These are phyloP conservation scores for Acheta domesticus DNA, from an alignment of 2,888 invertebrate species.

Conservation along the genomic window DNA sequence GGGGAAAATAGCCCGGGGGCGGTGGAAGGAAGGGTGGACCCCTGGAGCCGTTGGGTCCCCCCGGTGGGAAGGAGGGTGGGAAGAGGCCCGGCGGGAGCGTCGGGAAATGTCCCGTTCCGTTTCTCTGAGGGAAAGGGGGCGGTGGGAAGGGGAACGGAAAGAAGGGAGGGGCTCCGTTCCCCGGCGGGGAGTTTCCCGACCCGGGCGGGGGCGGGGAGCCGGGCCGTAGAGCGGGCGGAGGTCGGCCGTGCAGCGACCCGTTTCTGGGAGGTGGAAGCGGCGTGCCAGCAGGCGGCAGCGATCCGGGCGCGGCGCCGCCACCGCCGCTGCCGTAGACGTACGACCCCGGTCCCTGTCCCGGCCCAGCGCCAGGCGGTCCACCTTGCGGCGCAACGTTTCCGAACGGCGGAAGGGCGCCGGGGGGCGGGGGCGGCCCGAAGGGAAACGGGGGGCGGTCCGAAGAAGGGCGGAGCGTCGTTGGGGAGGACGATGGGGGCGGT, in stretches of 20 bases:
- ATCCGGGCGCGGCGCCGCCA: slow-evolving; percentile 49
- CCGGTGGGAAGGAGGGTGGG: slow-evolving; percentile 53
- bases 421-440: slow-evolving; percentile 45
- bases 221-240: not conserved
- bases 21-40: slow-evolving; percentile 73
- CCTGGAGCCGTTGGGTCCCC: slow-evolving; percentile 59
- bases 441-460: slow-evolving; percentile 27
- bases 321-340: slow-evolving; percentile 41
- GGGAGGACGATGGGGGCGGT: slow-evolving; percentile 58
- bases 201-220: slow-evolving; percentile 53
- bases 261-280: slow-evolving; percentile 34
- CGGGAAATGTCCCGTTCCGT: slow-evolving; percentile 34
- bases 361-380: not conserved
- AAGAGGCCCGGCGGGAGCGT: slow-evolving; percentile 45
- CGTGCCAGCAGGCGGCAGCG: slow-evolving; percentile 33
- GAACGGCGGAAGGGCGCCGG: slow-evolving; percentile 42
- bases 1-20: slow-evolving; percentile 57
- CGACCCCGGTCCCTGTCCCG: not conserved
- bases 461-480: slow-evolving; percentile 38
- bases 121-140: slow-evolving; percentile 45
- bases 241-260: slow-evolving; percentile 42
- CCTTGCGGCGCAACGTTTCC: slow-evolving; percentile 45
- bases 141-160: slow-evolving; percentile 42
- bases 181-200: slow-evolving; percentile 60
- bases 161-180: slow-evolving; percentile 53